phyloP scores from a whole-genome alignment of 2,113 vertebrate species.

The Oxygymnocypris stewartii region DNA sequence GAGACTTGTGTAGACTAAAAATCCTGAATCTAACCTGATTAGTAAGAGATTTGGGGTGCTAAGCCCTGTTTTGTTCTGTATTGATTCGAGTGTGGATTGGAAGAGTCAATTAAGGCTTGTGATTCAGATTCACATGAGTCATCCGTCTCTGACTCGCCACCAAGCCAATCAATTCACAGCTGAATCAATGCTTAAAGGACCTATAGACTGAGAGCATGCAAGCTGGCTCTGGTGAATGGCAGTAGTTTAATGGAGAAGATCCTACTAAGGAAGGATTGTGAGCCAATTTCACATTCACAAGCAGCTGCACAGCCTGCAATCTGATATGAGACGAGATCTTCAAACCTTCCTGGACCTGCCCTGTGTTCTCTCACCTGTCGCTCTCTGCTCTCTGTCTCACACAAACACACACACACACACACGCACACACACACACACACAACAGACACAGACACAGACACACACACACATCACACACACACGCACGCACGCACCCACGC shows the following conservation, averaged over 20 bases:
- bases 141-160: constrained; percentile 36
- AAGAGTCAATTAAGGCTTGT: constrained; percentile 55
- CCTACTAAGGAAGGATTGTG: not conserved
- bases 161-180: constrained; percentile 40
- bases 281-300: not conserved
- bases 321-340: not conserved
- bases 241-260: not conserved
- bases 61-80: constrained; percentile 35
- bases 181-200: constrained; percentile 38
- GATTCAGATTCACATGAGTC: constrained; percentile 51
- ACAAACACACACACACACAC: too few species aligned
- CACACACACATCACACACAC: too few species aligned
- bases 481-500: too few species aligned
- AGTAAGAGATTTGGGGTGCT: constrained; percentile 27
- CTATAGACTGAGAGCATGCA: not conserved
- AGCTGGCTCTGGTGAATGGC: not conserved
- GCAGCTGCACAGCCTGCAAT: constrained; percentile 7
- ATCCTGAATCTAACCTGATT: constrained; percentile 29
- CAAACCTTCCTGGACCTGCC: not conserved
- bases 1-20: constrained; percentile 6
- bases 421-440: too few species aligned
- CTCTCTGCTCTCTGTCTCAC: constrained; percentile 1
- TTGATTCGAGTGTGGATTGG: constrained; percentile 44
- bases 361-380: not conserved
- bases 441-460: too few species aligned